phyloP scores from a whole-genome alignment of 2,797 vertebrate species.

The Otolemur crassicaudatus region DNA sequence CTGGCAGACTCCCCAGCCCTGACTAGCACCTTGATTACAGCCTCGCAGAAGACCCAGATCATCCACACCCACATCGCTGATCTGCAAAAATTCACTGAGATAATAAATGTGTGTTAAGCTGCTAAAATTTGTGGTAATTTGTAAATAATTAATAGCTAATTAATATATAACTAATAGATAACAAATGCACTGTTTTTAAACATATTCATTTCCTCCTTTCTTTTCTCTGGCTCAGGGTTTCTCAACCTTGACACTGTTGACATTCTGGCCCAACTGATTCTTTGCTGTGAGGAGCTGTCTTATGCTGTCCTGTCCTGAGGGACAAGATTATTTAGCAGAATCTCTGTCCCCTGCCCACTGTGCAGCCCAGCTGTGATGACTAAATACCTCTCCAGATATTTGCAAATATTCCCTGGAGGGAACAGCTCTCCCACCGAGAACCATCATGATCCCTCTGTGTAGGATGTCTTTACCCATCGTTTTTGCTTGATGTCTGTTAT shows the following conservation, averaged over 20 bases:
- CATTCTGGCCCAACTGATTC: background rate
- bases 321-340: background rate
- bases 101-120: background rate
- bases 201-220: background rate
- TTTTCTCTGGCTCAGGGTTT: background rate
- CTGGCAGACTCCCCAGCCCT: background rate
- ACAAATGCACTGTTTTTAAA: background rate
- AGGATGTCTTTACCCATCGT: background rate
- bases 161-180: background rate
- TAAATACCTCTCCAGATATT: background rate
- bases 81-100: background rate
- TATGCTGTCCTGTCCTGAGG: background rate
- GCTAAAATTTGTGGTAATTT: background rate
- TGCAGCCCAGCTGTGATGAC: background rate
- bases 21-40: background rate
- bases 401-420: background rate
- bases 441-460: background rate
- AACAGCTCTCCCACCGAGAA: background rate
- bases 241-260: background rate
- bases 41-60: background rate
- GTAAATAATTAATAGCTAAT: background rate
- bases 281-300: background rate
- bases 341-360: background rate
- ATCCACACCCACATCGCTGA: background rate
- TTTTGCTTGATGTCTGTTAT: slow-evolving; percentile 35